A percentile compares a stretch with the other conserved stretches of the same genome.
Evolutionary conservation across 2,797 vertebrate genomes (phyloP).

Genomic region (Falco naumanni): DNA sequence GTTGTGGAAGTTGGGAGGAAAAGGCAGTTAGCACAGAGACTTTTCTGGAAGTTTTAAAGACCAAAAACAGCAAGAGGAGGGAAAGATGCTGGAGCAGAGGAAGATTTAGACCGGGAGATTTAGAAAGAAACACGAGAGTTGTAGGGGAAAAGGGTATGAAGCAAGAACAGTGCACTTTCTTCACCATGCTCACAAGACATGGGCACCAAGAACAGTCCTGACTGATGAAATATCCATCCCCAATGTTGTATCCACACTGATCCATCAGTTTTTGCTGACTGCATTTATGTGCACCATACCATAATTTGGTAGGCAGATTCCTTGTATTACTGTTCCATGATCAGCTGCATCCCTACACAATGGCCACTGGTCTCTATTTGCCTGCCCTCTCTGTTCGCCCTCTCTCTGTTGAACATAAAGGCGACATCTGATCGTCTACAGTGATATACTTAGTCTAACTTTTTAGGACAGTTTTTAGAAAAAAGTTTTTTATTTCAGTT

Average conservation of each 20-base stretch:
- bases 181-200: background rate
- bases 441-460: background rate
- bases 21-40: background rate
- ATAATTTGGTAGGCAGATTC: background rate
- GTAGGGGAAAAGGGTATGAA: background rate
- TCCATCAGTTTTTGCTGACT: background rate
- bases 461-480: background rate
- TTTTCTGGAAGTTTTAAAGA: background rate
- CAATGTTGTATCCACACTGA: background rate
- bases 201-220: background rate
- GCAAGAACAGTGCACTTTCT: background rate
- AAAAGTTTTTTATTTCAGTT: background rate
- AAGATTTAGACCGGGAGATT: background rate
- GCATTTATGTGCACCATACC: background rate
- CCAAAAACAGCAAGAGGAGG: background rate
- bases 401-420: background rate
- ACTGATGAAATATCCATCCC: background rate
- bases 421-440: background rate
- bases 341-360: background rate
- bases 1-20: background rate
- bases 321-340: background rate
- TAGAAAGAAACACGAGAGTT: background rate
- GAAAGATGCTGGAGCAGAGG: background rate
- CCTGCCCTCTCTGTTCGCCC: background rate
- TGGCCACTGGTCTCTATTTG: background rate